Evolutionary conservation across 2,888 invertebrate genomes (phyloP).

Genomic region (Hydropsyche betteni): DNA sequence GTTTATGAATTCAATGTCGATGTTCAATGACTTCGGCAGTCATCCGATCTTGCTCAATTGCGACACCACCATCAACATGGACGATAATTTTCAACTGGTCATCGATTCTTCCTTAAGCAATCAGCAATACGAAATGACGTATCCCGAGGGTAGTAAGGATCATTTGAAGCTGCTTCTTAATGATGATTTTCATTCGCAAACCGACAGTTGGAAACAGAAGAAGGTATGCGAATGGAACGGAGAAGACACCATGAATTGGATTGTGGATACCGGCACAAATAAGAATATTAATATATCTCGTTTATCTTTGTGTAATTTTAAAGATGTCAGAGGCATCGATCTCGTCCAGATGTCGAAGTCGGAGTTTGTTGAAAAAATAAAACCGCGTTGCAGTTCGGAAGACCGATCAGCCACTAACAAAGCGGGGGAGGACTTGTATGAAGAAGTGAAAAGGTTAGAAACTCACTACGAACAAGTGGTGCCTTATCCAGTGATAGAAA

Average conservation of each 20-base stretch:
- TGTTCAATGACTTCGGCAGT: neutral
- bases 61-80: neutral
- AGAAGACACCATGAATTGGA: conserved; percentile 68
- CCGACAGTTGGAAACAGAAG: conserved; percentile 65
- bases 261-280: conserved; percentile 59
- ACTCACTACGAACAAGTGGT: conserved; percentile 36
- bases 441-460: conserved; percentile 57
- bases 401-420: conserved; percentile 54
- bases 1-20: neutral
- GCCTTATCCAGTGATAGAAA: conserved; percentile 41
- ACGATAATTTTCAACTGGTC: neutral
- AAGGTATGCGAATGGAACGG: conserved; percentile 66
- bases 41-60: conserved; percentile 9
- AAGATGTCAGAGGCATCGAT: conserved; percentile 60
- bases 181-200: conserved; percentile 31
- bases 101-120: no score
- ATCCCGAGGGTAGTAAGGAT: conserved; percentile 20
- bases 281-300: conserved; percentile 56
- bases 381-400: conserved; percentile 57
- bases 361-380: conserved; percentile 58
- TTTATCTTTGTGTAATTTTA: conserved; percentile 62
- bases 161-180: neutral
- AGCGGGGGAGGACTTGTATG: conserved; percentile 59
- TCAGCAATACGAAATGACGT: neutral
- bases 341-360: conserved; percentile 60